Evolutionary conservation across 2,113 vertebrate species (phyloP).

Genomic region (Cyprinodon tularosa): DNA sequence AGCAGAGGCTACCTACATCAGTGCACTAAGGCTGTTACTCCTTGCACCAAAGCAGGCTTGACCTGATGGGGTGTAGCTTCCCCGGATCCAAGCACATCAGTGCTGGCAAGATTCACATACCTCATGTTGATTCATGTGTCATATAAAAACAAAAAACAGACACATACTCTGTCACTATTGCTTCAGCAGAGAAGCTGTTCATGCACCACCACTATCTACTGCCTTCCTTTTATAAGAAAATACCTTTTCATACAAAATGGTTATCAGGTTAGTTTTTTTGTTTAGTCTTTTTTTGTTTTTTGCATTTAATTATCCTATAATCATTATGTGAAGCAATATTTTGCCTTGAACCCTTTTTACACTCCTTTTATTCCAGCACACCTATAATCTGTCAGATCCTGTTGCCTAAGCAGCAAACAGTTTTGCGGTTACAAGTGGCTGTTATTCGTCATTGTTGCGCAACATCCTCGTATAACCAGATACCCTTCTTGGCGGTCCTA

Average conservation of each 20-base stretch:
- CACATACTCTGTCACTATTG: slow-evolving; percentile 12
- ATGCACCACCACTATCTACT: slow-evolving; percentile 34
- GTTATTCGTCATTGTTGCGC: slow-evolving; percentile 73
- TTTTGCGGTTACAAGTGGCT: slow-evolving; percentile 71
- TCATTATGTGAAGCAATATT: neutral
- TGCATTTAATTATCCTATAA: neutral
- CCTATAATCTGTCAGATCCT: slow-evolving; percentile 55
- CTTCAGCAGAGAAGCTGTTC: slow-evolving; percentile 31
- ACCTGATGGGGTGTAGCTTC: slow-evolving; percentile 33
- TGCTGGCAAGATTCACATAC: slow-evolving; percentile 30
- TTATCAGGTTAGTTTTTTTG: neutral
- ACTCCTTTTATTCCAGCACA: slow-evolving; percentile 33
- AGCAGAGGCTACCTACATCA: too few species aligned
- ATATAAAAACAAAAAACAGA: slow-evolving; percentile 33
- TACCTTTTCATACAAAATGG: neutral
- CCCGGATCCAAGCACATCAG: slow-evolving; percentile 39
- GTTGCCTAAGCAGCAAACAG: slow-evolving; percentile 69
- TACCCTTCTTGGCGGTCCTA: slow-evolving; percentile 52
- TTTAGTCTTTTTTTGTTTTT: neutral
- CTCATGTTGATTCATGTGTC: slow-evolving; percentile 49
- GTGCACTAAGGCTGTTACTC: too few species aligned
- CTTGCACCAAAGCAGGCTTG: slow-evolving; percentile 30
- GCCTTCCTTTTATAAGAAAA: neutral
- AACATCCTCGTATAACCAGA: slow-evolving; percentile 71
- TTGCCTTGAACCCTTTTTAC: neutral